phyloP scores from a whole-genome alignment of 2,797 vertebrate species.

The Poeciliopsis paucimaculata region DNA sequence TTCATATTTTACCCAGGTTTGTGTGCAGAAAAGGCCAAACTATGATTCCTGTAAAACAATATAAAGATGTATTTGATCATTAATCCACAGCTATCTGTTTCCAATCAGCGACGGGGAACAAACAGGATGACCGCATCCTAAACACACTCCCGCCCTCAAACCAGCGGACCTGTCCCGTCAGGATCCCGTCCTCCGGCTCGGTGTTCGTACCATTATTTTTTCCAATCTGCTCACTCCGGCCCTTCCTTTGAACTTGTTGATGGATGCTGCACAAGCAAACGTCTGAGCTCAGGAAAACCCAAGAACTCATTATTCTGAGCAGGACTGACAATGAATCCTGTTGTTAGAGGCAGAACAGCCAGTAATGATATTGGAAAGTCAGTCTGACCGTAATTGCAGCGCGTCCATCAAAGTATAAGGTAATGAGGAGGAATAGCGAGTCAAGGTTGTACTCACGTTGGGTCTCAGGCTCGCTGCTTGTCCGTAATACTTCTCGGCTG shows the following conservation, averaged over 20 bases:
- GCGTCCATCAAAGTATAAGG: slow-evolving; percentile 54
- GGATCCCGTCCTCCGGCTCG: slow-evolving; percentile 46
- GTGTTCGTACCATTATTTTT: slow-evolving; percentile 73
- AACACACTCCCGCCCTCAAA: slow-evolving; percentile 48
- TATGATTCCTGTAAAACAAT: slow-evolving; percentile 35
- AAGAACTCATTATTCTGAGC: slow-evolving; percentile 31
- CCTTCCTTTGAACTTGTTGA: slow-evolving; percentile 73
- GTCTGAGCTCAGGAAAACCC: slow-evolving; percentile 48
- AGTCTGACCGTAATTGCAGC: slow-evolving; percentile 52
- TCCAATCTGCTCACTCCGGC: slow-evolving; percentile 51
- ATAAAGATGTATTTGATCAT: slow-evolving; percentile 48
- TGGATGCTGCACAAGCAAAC: slow-evolving; percentile 74
- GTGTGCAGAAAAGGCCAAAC: slow-evolving; percentile 34
- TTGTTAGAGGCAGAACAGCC: slow-evolving; percentile 49
- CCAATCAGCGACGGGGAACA: slow-evolving; percentile 61
- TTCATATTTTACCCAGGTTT: slow-evolving; percentile 19
- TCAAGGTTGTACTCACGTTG: slow-evolving; percentile 87
- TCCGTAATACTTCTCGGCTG: slow-evolving; percentile 95
- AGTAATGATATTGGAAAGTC: slow-evolving; percentile 46
- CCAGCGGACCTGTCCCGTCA: slow-evolving; percentile 45
- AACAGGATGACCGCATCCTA: slow-evolving; percentile 60
- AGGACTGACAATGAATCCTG: slow-evolving; percentile 52
- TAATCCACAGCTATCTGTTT: slow-evolving; percentile 45
- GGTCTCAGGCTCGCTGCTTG: slow-evolving; percentile 93
- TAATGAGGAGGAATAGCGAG: slow-evolving; percentile 43